phyloP scores from a whole-genome alignment of 2,113 vertebrate genomes.

The Psettodes erumei region DNA sequence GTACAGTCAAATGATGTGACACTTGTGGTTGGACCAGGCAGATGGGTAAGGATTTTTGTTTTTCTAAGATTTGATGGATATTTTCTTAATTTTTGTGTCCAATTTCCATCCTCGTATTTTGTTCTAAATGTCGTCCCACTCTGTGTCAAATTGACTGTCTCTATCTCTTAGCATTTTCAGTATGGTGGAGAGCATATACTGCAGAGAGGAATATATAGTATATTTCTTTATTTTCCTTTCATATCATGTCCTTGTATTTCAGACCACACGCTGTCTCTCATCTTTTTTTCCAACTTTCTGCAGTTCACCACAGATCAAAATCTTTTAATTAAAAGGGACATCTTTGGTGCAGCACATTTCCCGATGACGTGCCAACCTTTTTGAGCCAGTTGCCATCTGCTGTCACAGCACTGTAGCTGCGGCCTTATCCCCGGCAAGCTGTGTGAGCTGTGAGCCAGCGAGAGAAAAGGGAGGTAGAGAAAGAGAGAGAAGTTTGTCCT shows the following conservation, averaged over 20 bases:
- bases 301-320: constrained; percentile 79
- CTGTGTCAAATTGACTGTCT: neutral
- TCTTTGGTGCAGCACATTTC: constrained; percentile 81
- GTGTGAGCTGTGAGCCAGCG: constrained; percentile 71
- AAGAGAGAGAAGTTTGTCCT: constrained; percentile 18
- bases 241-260: constrained; percentile 65
- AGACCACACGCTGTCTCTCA: constrained; percentile 60
- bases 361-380: constrained; percentile 78
- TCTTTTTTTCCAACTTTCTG: constrained; percentile 62
- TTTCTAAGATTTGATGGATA: constrained; percentile 14
- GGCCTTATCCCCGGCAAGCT: constrained; percentile 79
- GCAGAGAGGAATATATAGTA: constrained; percentile 33
- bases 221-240: constrained; percentile 62
- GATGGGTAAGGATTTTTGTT: neutral
- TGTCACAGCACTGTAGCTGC: constrained; percentile 73
- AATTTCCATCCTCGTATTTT: constrained; percentile 20
- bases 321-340: constrained; percentile 83
- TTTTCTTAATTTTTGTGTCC: constrained; percentile 6
- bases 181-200: constrained; percentile 10
- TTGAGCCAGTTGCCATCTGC: constrained; percentile 81
- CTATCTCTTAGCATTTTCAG: constrained; percentile 7
- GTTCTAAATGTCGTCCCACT: constrained; percentile 26
- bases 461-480: constrained; percentile 29
- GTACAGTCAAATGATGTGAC: constrained; percentile 24
- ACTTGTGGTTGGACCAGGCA: constrained; percentile 9